Conservation (phyloP, 2,113 vertebrate species). For the Canis aureus region DNA sequence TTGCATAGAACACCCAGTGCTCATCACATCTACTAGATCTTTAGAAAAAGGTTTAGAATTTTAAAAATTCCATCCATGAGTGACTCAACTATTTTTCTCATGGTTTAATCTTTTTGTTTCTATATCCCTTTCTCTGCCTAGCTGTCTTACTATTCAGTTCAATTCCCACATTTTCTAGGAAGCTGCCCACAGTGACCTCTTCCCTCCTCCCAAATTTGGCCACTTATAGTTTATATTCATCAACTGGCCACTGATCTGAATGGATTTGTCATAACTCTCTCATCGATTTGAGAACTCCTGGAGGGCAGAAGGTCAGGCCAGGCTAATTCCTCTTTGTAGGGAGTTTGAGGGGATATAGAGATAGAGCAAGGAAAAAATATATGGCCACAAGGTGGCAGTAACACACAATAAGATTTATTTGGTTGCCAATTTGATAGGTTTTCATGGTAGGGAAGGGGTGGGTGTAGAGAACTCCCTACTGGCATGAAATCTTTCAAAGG, state of each 20-base stretch:
- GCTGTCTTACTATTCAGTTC: background rate
- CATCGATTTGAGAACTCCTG: slow-evolving; percentile 37
- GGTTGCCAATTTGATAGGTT: slow-evolving; percentile 10
- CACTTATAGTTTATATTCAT: background rate
- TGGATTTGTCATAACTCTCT: slow-evolving; percentile 21
- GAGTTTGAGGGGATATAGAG: background rate
- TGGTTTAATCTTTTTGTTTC: slow-evolving; percentile 54
- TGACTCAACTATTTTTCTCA: slow-evolving; percentile 7
- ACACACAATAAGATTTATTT: slow-evolving; percentile 41
- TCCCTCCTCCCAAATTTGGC: background rate
- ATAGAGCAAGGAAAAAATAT: background rate
- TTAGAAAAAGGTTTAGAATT: slow-evolving; percentile 57
- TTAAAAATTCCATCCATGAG: background rate
- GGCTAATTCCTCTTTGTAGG: background rate
- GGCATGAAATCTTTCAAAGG: background rate
- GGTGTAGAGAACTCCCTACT: background rate
- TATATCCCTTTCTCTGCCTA: background rate
- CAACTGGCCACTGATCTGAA: background rate
- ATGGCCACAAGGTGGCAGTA: slow-evolving; percentile 19
- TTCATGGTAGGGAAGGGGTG: background rate
- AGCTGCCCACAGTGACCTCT: background rate
- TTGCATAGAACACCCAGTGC: background rate
- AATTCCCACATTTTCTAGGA: slow-evolving; percentile 8
- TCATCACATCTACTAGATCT: background rate
- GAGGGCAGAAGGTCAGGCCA: background rate